These are phyloP conservation scores for Coelinius sp. DNA, from an alignment of 2,888 invertebrate genomes.

Conservation along the genomic window DNA sequence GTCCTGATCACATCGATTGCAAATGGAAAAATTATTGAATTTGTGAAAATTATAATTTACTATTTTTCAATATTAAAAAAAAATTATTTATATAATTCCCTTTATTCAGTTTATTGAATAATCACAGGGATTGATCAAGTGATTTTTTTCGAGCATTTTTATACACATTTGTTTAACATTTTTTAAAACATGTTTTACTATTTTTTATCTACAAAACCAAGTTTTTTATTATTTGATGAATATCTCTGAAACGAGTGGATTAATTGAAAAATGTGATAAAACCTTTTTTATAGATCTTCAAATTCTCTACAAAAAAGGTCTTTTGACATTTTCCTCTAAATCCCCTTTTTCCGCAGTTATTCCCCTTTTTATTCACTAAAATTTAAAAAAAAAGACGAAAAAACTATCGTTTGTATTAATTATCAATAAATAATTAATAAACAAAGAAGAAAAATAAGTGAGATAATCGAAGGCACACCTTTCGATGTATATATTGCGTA, in stretches of 20 bases:
- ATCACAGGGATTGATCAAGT: neutral
- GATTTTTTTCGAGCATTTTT: neutral
- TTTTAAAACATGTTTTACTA: neutral
- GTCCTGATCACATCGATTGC: slow-evolving; percentile 65
- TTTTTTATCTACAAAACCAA: neutral
- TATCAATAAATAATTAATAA: slow-evolving; percentile 17
- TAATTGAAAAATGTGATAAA: neutral
- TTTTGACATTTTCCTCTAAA: neutral
- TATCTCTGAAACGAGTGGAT: neutral
- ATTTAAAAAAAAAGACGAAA: slow-evolving; percentile 28
- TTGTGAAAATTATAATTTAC: neutral
- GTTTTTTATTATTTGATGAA: neutral
- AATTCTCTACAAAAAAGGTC: neutral
- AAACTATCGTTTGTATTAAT: slow-evolving; percentile 39
- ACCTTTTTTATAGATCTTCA: neutral
- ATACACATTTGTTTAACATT: neutral
- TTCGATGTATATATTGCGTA: slow-evolving; percentile 41
- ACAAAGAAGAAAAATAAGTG: slow-evolving; percentile 22
- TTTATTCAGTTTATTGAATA: no score
- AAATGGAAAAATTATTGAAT: slow-evolving; percentile 35
- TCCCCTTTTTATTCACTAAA: neutral
- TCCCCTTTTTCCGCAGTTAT: neutral
- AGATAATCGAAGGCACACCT: slow-evolving; percentile 41
- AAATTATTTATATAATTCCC: no score
- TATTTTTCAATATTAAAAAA: neutral